Conservation (phyloP, 2,113 vertebrate species). For the Leptocoma aspasia region DNA sequence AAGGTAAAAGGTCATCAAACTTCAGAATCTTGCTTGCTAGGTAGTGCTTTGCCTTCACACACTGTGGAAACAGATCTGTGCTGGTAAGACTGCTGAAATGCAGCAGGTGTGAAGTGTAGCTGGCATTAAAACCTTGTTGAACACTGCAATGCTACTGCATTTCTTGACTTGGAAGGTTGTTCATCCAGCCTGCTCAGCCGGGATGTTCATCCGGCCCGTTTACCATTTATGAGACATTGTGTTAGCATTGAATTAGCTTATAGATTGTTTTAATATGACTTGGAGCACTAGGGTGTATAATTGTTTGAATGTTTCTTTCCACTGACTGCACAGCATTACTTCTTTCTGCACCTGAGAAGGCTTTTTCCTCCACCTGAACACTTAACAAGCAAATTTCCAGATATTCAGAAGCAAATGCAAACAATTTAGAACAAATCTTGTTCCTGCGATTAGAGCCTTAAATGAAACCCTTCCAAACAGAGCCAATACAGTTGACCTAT, state of each 20-base stretch:
- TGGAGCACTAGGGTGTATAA: conserved; percentile 63
- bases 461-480: conserved; percentile 33
- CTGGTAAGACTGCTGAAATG: not conserved
- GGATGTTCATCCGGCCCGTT: conserved; percentile 28
- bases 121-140: conserved; percentile 52
- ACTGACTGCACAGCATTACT: conserved; percentile 52
- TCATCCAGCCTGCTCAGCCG: conserved; percentile 37
- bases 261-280: conserved; percentile 69
- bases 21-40: not conserved
- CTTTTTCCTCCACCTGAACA: conserved; percentile 61
- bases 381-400: conserved; percentile 61
- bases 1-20: not conserved
- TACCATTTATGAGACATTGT: conserved; percentile 60
- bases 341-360: conserved; percentile 62
- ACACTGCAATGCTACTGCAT: not conserved
- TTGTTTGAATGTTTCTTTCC: conserved; percentile 64
- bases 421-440: conserved; percentile 49
- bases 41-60: not conserved
- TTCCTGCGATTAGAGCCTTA: conserved; percentile 41
- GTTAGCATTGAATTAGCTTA: conserved; percentile 64
- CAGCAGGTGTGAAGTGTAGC: not conserved
- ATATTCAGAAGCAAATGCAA: conserved; percentile 60
- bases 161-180: conserved; percentile 23
- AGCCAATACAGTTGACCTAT: not conserved
- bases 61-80: not conserved